Base-by-base conservation (phyloP, 2,888 invertebrate species). In the Metopia argyrocephala region DNA sequence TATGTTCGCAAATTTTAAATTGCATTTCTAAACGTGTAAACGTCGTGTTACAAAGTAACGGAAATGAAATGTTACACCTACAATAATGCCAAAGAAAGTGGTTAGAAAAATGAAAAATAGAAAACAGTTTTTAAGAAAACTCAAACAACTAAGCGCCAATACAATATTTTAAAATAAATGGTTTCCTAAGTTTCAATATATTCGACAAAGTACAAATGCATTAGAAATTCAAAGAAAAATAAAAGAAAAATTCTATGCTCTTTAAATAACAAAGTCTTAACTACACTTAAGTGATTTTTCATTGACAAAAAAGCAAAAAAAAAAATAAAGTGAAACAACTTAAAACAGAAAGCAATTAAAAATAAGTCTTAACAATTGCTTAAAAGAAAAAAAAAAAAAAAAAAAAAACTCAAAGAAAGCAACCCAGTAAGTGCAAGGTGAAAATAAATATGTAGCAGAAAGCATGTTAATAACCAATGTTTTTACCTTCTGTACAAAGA, bases 401-500 rank as follows among this genome's bases (percentile, higher is more conserved):
- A n/a, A n/a, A n/a, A n/a, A n/a, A n/a, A n/a, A n/a, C 31, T 31
- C 31, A 18, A 21, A 18, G n/a, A 25, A 65, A 27, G 71, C 78
- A 78, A 48, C 78, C 71, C 21, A 78, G 59, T 62, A 71, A 78
- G 78, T 78, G 78, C 78, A 78, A 78, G 73, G 78, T 78, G 61
- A 78, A 68, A 65, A 54, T 59, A 38, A 62, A 12, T 28, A 21
- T 38, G n/a, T 23, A 23, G 3, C 38, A n/a, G 28, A 46, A 25
- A 5, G 5, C 18, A 62, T 12, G 18, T 18, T 46, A 62, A 45
- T 3, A 20, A 45, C 18, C 23, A 56, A 52, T n/a, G 48, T 54
- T 28, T 48, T 28, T 50, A 50, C 25, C 52, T 52, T 31, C 9
- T 31, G 31, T 31, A 31, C 9, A 6, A 31, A 31, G n/a, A 31